Conservation (phyloP, 2,797 vertebrate species). For the Hypotaenidia philippensis region DNA sequence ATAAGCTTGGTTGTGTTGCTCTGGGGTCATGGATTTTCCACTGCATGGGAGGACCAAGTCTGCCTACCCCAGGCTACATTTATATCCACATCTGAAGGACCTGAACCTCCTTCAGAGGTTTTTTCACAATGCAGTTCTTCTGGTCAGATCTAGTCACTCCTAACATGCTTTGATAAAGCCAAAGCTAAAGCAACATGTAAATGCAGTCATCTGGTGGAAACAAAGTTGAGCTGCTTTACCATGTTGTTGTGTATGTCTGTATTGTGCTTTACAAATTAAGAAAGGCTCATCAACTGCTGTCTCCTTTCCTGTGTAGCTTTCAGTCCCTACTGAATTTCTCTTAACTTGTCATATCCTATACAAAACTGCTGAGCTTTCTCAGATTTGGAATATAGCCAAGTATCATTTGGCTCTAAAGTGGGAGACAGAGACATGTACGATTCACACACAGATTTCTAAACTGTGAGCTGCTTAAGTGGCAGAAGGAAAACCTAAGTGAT, state of each 20-base stretch:
- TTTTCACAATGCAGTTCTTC: background rate
- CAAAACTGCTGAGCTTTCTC: background rate
- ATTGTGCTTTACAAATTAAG: background rate
- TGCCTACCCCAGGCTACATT: background rate
- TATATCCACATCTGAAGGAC: background rate
- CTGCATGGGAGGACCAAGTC: rapidly evolving
- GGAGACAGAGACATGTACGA: background rate
- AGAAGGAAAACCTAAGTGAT: constrained; percentile 23
- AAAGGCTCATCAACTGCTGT: background rate
- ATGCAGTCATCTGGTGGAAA: background rate
- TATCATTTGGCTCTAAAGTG: constrained; percentile 36
- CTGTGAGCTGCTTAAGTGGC: background rate
- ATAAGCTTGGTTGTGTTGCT: rapidly evolving
- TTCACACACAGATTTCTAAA: constrained; percentile 25
- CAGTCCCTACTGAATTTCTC: background rate
- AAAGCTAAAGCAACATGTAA: background rate
- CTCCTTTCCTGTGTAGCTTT: background rate
- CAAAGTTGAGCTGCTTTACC: background rate
- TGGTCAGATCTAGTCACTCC: background rate
- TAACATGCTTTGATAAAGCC: background rate
- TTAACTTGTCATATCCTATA: background rate
- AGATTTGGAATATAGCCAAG: constrained; percentile 14
- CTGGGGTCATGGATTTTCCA: background rate
- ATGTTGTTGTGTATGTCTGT: background rate
- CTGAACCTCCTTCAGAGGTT: background rate